Evolutionary conservation across 2,797 vertebrate genomes (phyloP).

Genomic region (Ara ararauna): DNA sequence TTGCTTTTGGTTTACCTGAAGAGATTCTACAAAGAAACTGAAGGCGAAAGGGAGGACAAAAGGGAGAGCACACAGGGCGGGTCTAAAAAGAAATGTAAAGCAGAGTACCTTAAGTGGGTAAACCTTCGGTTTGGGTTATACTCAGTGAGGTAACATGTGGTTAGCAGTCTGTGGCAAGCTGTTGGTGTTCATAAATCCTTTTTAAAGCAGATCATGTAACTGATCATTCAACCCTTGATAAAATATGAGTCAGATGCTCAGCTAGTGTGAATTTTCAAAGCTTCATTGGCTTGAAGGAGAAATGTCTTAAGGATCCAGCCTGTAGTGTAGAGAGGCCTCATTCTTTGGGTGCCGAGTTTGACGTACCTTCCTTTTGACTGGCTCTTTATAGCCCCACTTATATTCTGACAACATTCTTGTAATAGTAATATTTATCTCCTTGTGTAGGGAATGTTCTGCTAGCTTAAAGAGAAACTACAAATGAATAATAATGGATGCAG

Average conservation of each 20-base stretch:
- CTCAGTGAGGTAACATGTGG: background rate
- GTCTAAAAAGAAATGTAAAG: background rate
- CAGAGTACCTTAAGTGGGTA: background rate
- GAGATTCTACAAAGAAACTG: constrained; percentile 35
- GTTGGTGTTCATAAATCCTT: background rate
- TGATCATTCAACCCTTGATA: background rate
- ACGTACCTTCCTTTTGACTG: background rate
- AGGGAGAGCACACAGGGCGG: background rate
- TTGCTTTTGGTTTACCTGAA: constrained; percentile 44
- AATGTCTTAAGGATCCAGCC: background rate
- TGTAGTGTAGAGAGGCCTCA: background rate
- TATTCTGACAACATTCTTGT: background rate
- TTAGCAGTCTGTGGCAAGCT: background rate
- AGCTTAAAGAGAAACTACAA: background rate
- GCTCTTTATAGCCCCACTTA: background rate
- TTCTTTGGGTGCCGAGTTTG: background rate
- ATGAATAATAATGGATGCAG: background rate
- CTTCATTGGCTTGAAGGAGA: background rate
- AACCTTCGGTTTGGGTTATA: background rate
- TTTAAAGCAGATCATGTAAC: background rate
- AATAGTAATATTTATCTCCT: background rate
- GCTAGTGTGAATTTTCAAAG: background rate
- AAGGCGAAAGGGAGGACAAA: constrained; percentile 25
- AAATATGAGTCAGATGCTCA: background rate
- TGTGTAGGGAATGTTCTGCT: background rate